Evolutionary conservation across 2,888 invertebrate genomes (phyloP), one percentile per base, ranked within the genome.

Genomic region (Dichetophora obliterata): DNA sequence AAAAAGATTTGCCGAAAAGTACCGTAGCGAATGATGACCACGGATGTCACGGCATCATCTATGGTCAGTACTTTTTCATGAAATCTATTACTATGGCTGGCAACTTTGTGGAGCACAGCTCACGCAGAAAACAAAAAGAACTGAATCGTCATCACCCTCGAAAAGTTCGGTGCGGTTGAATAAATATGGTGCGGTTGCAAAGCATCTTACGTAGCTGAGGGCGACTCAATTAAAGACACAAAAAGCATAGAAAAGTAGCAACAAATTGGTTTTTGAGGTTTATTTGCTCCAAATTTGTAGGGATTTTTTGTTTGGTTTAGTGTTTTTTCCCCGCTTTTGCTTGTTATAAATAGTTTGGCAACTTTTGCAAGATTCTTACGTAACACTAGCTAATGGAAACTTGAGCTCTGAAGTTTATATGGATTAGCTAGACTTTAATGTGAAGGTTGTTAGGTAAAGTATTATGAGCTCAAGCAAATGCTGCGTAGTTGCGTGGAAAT

Each of bases 211-310:
- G 37, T 14, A 43, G 14, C 19, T 37, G 48, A 37, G 34, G 22
- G 43, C 37, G 43, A 34, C 43, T 43, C 66, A 43, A 66, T 43
- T 19, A 66, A 8, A 37, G 37, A 2, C n/a, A 52, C 19, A 16
- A 69, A n/a, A 52, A 27, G 24, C 27, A 43, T 14, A 27, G 19
- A 24, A 24, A 68, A 68, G 48, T 59, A 59, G 24, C 57, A 59
- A 59, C 27, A 59, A 59, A 59, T 59, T 59, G 57, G 57, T 59
- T 59, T 59, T 59, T 24, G 57, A 59, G 57, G 57, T 22, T 24
- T 59, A 24, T 59, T 24, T 43, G 43, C 11, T 43, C 43, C 43
- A 43, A 43, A 11, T 11, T 43, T 43, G 43, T 43, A 43, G 14
- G 43, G 43, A 43, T 43, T 11, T 43, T 43, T 43, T 1, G 37